Evolutionary conservation across 2,888 invertebrate species (phyloP).

Genomic region (Listrodromus nycthemerus): DNA sequence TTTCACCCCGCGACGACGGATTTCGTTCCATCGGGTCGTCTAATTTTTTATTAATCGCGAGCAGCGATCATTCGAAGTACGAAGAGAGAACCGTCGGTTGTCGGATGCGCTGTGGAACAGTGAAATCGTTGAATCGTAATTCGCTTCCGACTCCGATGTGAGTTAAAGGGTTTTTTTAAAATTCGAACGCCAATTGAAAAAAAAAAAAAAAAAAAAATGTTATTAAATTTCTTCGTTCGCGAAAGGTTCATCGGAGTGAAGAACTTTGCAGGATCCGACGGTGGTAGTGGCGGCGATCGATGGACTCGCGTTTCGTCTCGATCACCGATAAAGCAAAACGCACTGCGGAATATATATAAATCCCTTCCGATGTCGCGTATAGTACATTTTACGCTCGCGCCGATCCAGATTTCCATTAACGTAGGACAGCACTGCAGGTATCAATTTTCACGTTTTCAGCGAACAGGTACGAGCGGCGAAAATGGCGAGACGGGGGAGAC

Average conservation of each 20-base stretch:
- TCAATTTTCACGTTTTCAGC: constrained; percentile 69
- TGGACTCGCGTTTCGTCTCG: constrained; percentile 1
- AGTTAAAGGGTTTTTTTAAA: no score
- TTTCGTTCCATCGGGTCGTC: neutral
- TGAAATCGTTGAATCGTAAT: neutral
- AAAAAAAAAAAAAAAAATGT: neutral
- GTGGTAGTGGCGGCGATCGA: no score
- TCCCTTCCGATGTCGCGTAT: constrained; percentile 33
- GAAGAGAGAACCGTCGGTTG: neutral
- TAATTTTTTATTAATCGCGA: neutral
- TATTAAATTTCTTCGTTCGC: no score
- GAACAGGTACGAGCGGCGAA: constrained; percentile 45
- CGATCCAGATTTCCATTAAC: constrained; percentile 70
- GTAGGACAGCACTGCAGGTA: constrained; percentile 63
- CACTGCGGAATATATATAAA: constrained; percentile 25
- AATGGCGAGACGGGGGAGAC: constrained; percentile 23
- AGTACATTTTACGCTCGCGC: constrained; percentile 29
- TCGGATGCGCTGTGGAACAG: no score
- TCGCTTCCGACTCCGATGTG: neutral
- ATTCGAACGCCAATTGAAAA: neutral
- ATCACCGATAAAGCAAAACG: constrained; percentile 29
- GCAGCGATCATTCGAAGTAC: neutral
- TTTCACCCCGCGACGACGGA: neutral
- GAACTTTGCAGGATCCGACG: no score
- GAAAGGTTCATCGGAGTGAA: no score